A percentile compares a stretch with the other conserved stretches of the same genome.
These are phyloP conservation scores for Ianthella basta DNA, from an alignment of 37 sponge, comb jelly and placozoan genomes.

Conservation along the genomic window DNA sequence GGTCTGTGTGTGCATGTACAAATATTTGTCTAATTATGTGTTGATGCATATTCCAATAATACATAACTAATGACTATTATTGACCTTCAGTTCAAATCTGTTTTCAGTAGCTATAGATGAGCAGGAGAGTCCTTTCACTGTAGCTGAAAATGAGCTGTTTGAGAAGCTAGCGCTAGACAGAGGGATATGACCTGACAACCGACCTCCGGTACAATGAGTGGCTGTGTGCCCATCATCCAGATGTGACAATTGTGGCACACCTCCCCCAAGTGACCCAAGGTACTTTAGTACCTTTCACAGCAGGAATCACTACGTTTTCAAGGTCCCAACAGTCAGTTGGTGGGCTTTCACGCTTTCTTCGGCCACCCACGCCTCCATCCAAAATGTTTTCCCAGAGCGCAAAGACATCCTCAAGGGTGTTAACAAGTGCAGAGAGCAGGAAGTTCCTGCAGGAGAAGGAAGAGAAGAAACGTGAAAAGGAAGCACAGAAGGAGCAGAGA, in stretches of 20 bases:
- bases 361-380: not conserved
- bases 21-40: not conserved
- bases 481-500: not conserved
- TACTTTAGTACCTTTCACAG: not conserved
- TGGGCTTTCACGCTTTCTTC: constrained; percentile 13
- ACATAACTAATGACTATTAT: too few relatives aligned
- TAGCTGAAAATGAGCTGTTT: not conserved
- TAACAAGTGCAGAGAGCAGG: constrained; percentile 21
- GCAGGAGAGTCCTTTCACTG: constrained; percentile 20
- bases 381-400: not conserved
- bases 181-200: too few relatives aligned
- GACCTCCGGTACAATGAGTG: not conserved
- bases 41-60: too few relatives aligned
- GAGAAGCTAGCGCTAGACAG: not conserved
- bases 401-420: not conserved
- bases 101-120: constrained; percentile 5
- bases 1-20: not conserved
- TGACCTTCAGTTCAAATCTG: too few relatives aligned
- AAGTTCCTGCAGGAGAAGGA: not conserved
- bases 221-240: not conserved
- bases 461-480: constrained; percentile 6
- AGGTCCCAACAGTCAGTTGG: too few relatives aligned
- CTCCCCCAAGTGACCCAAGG: constrained; percentile 1
- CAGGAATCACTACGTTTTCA: not conserved
- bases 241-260: constrained; percentile 5